Conservation (phyloP, 1,140 invertebrate genomes). For the Elymnias hypermnestra region DNA sequence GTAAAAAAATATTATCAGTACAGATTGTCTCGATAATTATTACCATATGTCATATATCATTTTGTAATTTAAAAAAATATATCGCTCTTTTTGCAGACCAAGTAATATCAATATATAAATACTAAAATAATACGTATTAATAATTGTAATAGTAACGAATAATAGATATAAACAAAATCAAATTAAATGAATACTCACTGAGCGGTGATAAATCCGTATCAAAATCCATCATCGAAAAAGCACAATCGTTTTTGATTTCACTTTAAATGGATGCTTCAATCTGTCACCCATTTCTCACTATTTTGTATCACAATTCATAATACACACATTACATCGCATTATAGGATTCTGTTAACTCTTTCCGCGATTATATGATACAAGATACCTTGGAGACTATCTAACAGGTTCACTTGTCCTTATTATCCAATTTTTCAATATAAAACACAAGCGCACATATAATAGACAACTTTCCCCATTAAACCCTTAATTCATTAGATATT, state of each 20-base stretch:
- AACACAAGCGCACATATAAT: background rate
- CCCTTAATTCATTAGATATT: background rate
- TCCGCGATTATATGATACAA: slow-evolving; percentile 6
- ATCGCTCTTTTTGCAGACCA: too few species aligned
- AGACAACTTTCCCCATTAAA: background rate
- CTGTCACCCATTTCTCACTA: slow-evolving; percentile 63
- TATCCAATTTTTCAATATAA: slow-evolving; percentile 19
- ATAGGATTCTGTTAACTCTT: slow-evolving; percentile 10
- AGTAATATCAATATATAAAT: too few species aligned
- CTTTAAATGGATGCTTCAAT: slow-evolving; percentile 58
- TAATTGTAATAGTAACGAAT: background rate
- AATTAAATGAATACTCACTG: slow-evolving; percentile 41
- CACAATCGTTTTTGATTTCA: slow-evolving; percentile 48
- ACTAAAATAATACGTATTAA: background rate
- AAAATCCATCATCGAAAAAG: slow-evolving; percentile 53
- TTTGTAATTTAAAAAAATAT: too few species aligned
- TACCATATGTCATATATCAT: too few species aligned
- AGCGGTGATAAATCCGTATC: slow-evolving; percentile 54
- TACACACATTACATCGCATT: slow-evolving; percentile 15
- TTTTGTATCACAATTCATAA: slow-evolving; percentile 23
- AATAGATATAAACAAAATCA: too few species aligned
- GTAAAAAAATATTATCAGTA: too few species aligned
- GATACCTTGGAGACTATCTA: background rate
- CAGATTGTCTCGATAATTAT: too few species aligned
- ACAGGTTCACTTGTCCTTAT: slow-evolving; percentile 10